Conservation (phyloP, 2,888 invertebrate species). For the Caradrina kadenii region DNA sequence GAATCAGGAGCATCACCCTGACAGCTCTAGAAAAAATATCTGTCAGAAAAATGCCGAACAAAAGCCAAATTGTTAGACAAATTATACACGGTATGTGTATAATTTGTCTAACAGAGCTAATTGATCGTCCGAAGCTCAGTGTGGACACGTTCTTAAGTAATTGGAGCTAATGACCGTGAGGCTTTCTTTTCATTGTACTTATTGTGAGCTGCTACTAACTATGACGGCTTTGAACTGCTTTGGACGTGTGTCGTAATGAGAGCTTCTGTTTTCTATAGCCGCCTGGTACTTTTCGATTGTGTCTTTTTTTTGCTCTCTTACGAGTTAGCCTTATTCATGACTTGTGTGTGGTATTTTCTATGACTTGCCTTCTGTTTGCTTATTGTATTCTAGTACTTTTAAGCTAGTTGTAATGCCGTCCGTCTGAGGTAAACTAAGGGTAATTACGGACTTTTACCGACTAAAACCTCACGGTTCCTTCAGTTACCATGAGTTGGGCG, state of each 20-base stretch:
- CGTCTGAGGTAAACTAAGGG: too few species aligned
- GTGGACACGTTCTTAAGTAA: constrained; percentile 54
- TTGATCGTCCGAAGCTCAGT: constrained; percentile 38
- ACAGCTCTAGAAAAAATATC: not conserved
- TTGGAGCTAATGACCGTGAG: constrained; percentile 58
- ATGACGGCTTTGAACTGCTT: constrained; percentile 24
- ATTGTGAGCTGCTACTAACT: constrained; percentile 33
- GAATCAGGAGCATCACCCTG: not conserved
- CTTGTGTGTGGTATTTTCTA: not conserved
- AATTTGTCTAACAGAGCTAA: constrained; percentile 20
- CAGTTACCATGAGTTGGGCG: too few species aligned
- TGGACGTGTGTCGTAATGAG: constrained; percentile 19
- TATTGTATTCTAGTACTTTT: constrained; percentile 16
- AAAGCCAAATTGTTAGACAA: constrained; percentile 7
- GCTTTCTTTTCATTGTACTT: constrained; percentile 61
- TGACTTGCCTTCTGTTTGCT: not conserved
- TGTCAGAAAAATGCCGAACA: not conserved
- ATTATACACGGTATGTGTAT: constrained; percentile 1
- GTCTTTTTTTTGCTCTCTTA: constrained; percentile 10
- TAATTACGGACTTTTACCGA: too few species aligned
- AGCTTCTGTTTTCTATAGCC: constrained; percentile 36
- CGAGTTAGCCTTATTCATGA: not conserved
- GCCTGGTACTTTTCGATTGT: constrained; percentile 30
- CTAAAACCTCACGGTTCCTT: too few species aligned
- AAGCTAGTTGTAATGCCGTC: not conserved